These are phyloP conservation scores for rabbit (Oryctolagus cuniculus) DNA, from an alignment of 2,113 vertebrate species.

Conservation along the genomic window DNA sequence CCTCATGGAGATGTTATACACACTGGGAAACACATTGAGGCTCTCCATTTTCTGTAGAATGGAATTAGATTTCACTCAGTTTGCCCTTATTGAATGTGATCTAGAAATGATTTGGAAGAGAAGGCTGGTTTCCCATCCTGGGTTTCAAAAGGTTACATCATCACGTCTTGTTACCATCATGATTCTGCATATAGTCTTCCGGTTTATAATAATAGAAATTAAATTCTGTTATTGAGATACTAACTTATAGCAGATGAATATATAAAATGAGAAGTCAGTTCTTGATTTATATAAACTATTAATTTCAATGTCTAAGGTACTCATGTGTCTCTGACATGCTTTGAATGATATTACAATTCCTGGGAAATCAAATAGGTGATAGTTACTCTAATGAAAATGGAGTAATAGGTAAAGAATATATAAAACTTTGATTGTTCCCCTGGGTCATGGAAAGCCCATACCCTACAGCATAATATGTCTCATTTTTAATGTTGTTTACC, in stretches of 20 bases:
- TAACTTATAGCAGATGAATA: neutral
- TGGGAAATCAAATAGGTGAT: neutral
- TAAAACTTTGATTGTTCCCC: neutral
- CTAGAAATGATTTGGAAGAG: neutral
- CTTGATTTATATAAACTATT: neutral
- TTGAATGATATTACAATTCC: neutral
- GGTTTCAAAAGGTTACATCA: neutral
- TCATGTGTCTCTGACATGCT: neutral
- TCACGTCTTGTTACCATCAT: neutral
- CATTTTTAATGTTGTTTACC: neutral
- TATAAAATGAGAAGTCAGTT: neutral
- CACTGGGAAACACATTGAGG: neutral
- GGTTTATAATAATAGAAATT: neutral
- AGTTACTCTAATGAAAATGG: neutral
- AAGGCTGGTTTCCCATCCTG: neutral
- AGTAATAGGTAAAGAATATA: neutral
- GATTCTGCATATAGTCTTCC: neutral
- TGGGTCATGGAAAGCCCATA: neutral
- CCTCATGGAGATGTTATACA: neutral
- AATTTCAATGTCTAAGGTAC: neutral
- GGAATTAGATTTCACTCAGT: conserved; percentile 2
- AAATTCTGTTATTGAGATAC: neutral
- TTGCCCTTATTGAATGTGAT: neutral
- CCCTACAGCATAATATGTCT: neutral
- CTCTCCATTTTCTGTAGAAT: neutral